Conservation (phyloP, 2,888 invertebrate genomes). For the Orthosia incerta region DNA sequence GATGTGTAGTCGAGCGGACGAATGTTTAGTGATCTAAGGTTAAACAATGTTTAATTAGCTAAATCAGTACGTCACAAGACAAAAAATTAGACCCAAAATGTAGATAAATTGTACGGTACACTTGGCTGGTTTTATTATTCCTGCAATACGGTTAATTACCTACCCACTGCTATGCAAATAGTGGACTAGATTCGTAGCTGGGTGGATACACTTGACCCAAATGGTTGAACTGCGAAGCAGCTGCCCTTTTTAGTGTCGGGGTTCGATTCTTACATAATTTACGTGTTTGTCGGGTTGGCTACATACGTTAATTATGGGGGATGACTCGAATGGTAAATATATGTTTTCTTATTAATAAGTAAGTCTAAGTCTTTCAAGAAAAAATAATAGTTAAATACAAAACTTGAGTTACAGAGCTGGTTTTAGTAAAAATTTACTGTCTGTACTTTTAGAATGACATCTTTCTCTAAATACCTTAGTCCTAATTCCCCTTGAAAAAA, state of each 20-base stretch:
- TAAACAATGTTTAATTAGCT: not conserved
- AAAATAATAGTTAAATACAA: not conserved
- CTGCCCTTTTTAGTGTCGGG: constrained; percentile 39
- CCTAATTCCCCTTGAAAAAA: no score
- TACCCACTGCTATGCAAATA: constrained; percentile 47
- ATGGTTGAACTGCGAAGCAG: constrained; percentile 11
- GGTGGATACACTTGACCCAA: constrained; percentile 49
- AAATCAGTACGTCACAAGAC: constrained; percentile 13
- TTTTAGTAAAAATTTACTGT: no score
- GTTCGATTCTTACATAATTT: constrained; percentile 42
- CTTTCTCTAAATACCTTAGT: no score
- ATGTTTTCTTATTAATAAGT: not conserved
- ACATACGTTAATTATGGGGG: constrained; percentile 23
- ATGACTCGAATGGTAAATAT: not conserved
- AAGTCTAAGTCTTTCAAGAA: not conserved
- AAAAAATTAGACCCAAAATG: constrained; percentile 9
- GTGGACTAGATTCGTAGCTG: constrained; percentile 36
- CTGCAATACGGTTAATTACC: constrained; percentile 42
- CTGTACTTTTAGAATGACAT: no score
- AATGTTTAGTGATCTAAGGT: no score
- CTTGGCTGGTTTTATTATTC: constrained; percentile 31
- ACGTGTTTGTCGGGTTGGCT: constrained; percentile 18
- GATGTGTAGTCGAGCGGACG: no score
- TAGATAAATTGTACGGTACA: constrained; percentile 22
- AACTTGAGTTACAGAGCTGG: not conserved